Conservation (phyloP, 2,113 vertebrate genomes). For the Eolophus roseicapilla region DNA sequence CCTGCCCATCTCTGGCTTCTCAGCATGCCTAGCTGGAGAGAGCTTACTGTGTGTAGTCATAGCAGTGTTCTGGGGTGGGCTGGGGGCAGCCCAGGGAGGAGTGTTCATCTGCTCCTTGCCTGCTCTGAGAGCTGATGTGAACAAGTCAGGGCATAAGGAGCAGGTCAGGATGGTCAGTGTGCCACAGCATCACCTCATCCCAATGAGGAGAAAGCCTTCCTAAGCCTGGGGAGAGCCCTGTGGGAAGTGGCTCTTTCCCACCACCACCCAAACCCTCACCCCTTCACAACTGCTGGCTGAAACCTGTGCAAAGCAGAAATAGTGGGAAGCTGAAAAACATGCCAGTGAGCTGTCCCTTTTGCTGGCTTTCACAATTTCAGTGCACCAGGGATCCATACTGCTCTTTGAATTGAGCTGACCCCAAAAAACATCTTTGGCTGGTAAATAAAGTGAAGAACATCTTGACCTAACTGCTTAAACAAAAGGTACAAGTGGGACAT, state of each 20-base stretch:
- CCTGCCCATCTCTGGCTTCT: background rate
- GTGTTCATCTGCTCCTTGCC: background rate
- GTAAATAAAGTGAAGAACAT: background rate
- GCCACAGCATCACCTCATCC: background rate
- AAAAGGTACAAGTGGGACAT: background rate
- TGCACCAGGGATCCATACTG: background rate
- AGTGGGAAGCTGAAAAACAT: background rate
- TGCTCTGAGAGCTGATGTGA: background rate
- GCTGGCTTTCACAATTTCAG: background rate
- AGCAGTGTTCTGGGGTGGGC: background rate
- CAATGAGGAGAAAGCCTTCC: background rate
- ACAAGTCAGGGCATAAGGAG: fast-evolving
- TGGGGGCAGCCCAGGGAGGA: background rate
- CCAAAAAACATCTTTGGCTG: background rate
- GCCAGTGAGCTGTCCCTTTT: background rate
- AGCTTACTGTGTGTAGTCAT: background rate
- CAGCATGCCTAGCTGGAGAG: background rate
- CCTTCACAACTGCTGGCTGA: background rate
- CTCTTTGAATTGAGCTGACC: background rate
- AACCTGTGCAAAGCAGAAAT: background rate
- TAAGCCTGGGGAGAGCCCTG: background rate
- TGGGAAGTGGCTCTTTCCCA: background rate
- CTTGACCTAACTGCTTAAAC: background rate
- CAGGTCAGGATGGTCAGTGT: background rate
- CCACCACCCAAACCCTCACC: fast-evolving